Evolutionary conservation across 92 coral and sea anemone genomes (phyloP).

Genomic region (Siderastrea radians): DNA sequence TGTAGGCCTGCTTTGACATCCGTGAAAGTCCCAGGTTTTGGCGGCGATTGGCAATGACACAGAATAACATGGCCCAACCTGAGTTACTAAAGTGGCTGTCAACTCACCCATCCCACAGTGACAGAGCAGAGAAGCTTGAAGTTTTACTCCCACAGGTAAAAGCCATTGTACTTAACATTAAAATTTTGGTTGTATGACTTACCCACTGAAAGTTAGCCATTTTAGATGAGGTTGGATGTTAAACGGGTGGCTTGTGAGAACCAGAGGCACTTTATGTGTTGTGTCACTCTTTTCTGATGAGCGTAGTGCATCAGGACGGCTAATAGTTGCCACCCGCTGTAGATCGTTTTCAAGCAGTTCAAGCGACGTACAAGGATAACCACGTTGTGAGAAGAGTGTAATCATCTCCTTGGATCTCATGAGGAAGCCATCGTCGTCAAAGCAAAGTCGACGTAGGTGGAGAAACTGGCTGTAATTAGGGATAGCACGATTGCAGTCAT

Average conservation of each 20-base stretch:
- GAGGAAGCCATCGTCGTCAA: neutral
- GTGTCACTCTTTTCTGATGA: no score
- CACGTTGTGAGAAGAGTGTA: neutral
- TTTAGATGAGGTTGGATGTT: neutral
- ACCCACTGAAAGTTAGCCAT: neutral
- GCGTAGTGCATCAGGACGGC: neutral
- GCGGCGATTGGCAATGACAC: constrained; percentile 74
- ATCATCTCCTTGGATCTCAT: neutral
- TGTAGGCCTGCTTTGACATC: constrained; percentile 95
- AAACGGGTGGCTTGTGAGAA: no score
- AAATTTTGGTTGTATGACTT: neutral
- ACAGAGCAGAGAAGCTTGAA: constrained; percentile 85
- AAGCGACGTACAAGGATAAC: neutral
- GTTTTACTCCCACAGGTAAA: constrained; percentile 89
- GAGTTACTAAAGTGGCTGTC: constrained; percentile 89
- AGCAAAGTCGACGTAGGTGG: neutral
- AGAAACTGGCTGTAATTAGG: neutral
- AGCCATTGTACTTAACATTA: neutral
- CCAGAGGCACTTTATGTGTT: no score
- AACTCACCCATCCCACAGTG: constrained; percentile 93
- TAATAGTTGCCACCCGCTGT: neutral
- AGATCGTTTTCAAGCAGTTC: neutral
- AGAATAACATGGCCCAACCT: constrained; percentile 42
- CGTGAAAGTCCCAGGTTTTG: constrained; percentile 97
- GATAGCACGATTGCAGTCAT: neutral